phyloP scores from a whole-genome alignment of 2,113 vertebrate species.

The Lampris megalopsis region DNA sequence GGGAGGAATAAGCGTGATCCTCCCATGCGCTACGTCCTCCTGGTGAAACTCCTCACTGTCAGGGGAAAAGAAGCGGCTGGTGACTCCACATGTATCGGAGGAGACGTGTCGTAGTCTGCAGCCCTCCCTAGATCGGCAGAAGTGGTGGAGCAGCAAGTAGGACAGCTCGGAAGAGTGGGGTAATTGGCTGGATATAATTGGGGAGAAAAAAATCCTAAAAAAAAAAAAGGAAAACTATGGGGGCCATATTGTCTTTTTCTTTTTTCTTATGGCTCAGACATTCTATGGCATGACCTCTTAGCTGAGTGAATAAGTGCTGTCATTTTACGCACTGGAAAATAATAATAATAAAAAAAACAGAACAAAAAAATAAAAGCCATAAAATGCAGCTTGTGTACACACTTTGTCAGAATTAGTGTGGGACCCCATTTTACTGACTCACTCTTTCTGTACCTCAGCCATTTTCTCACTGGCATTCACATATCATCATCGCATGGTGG shows the following conservation, averaged over 20 bases:
- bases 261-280: not conserved
- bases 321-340: not conserved
- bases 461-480: conserved; percentile 52
- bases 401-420: not conserved
- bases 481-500: conserved; percentile 57
- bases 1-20: no score
- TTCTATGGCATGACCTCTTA: not conserved
- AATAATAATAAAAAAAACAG: no score
- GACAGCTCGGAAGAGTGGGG: no score
- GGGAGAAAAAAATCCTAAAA: no score
- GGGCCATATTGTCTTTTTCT: not conserved
- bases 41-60: no score
- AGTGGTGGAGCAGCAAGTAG: no score
- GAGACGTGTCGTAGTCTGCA: no score
- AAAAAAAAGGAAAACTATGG: not conserved
- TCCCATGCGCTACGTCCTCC: no score
- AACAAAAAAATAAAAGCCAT: not conserved
- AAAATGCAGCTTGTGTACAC: conserved; percentile 9
- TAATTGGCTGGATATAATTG: no score
- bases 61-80: no score
- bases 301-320: not conserved
- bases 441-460: conserved; percentile 27
- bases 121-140: no score
- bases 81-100: no score
- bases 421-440: conserved; percentile 23